Evolutionary conservation across 2,113 vertebrate genomes (phyloP).

Genomic region (Chelonoidis abingdonii): DNA sequence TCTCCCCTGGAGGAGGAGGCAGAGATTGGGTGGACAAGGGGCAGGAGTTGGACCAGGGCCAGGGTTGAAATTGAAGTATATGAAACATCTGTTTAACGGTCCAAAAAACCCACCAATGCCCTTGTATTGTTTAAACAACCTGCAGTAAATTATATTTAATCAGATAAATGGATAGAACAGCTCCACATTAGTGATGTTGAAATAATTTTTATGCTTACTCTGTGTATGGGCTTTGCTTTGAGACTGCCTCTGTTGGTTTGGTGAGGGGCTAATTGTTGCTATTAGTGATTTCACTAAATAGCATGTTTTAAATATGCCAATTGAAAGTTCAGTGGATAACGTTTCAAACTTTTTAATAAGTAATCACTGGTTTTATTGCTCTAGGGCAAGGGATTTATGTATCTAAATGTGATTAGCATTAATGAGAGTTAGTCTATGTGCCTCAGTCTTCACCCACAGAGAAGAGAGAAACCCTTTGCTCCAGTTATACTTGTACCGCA

Average conservation of each 20-base stretch:
- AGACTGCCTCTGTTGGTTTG: not conserved
- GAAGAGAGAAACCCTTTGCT: not conserved
- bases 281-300: not conserved
- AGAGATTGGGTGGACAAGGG: not conserved
- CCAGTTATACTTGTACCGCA: not conserved
- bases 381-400: not conserved
- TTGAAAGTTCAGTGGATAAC: not conserved
- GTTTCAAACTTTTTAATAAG: not conserved
- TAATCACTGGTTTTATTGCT: not conserved
- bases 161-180: not conserved
- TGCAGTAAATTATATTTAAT: conserved; percentile 11
- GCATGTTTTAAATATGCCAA: not conserved
- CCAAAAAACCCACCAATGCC: conserved; percentile 10
- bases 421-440: not conserved
- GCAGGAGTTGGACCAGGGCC: not conserved
- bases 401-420: not conserved
- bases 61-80: conserved; percentile 38
- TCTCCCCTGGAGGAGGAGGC: not conserved
- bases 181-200: conserved; percentile 15
- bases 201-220: not conserved
- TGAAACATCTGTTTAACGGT: conserved; percentile 34
- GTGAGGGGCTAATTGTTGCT: not conserved
- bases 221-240: not conserved
- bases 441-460: not conserved
- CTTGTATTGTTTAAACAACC: conserved; percentile 26